These are phyloP conservation scores for Trogon surrucura DNA, from an alignment of 2,113 vertebrate genomes.

Conservation along the genomic window DNA sequence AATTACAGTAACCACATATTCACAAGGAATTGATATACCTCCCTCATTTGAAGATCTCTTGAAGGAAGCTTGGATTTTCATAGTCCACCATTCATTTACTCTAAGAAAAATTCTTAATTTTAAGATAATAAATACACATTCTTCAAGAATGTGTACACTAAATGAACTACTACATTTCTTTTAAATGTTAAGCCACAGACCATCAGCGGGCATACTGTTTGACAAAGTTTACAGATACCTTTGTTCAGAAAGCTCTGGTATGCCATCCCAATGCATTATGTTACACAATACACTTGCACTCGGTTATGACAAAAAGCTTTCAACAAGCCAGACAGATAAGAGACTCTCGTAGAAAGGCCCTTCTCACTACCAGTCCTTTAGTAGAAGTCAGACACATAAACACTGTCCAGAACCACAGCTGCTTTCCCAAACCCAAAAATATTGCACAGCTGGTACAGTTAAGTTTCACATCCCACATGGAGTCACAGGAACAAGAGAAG, in stretches of 20 bases:
- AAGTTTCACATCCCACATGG: background rate
- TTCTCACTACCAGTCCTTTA: background rate
- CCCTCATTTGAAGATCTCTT: background rate
- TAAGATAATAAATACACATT: too few relatives aligned
- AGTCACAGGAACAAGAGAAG: background rate
- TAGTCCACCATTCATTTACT: background rate
- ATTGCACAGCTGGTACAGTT: background rate
- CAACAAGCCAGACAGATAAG: background rate
- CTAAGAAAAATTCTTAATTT: background rate
- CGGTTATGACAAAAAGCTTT: background rate
- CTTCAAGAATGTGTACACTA: rapidly evolving
- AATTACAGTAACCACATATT: background rate
- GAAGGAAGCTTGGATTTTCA: background rate
- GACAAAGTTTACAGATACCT: background rate
- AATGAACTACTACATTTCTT: background rate
- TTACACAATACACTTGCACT: background rate
- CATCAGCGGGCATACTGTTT: background rate
- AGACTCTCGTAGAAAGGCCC: background rate
- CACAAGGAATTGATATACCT: background rate
- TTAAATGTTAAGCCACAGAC: background rate
- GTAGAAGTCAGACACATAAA: background rate
- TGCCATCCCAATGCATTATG: background rate
- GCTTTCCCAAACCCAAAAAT: background rate
- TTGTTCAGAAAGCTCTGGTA: background rate
- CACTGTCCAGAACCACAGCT: background rate